phyloP scores from a whole-genome alignment of 2,113 vertebrate genomes.

The Corythoichthys haematopterus region DNA sequence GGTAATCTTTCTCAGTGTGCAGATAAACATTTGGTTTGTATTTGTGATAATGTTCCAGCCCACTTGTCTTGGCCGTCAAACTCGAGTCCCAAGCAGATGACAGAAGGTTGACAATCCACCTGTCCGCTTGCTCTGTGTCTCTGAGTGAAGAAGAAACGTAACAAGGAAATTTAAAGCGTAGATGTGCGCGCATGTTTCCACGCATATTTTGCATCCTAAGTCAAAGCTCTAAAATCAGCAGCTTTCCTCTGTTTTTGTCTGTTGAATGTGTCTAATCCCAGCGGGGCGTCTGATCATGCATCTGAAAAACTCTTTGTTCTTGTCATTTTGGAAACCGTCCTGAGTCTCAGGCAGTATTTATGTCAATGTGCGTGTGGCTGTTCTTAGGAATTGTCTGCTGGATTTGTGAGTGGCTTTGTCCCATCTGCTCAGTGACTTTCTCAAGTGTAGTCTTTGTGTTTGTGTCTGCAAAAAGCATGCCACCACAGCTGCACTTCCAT shows the following conservation, averaged over 20 bases:
- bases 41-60: not conserved
- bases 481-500: conserved; percentile 45
- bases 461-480: conserved; percentile 40
- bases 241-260: conserved; percentile 1
- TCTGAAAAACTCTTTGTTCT: conserved; percentile 22
- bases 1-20: conserved; percentile 48
- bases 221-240: not conserved
- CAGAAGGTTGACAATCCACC: not conserved
- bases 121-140: no score
- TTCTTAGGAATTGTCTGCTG: not conserved
- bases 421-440: conserved; percentile 6
- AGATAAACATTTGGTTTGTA: not conserved
- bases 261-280: conserved; percentile 27
- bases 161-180: not conserved
- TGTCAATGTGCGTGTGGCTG: conserved; percentile 10
- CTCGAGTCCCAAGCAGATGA: not conserved
- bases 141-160: not conserved
- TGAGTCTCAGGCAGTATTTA: conserved; percentile 12
- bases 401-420: conserved; percentile 6
- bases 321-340: conserved; percentile 25
- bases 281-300: conserved; percentile 20
- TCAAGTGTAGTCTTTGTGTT: conserved; percentile 9
- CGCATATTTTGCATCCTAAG: not conserved
- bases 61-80: not conserved
- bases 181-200: not conserved